These are phyloP conservation scores for Tinamus major DNA, from an alignment of 2,797 vertebrate species.

Conservation along the genomic window DNA sequence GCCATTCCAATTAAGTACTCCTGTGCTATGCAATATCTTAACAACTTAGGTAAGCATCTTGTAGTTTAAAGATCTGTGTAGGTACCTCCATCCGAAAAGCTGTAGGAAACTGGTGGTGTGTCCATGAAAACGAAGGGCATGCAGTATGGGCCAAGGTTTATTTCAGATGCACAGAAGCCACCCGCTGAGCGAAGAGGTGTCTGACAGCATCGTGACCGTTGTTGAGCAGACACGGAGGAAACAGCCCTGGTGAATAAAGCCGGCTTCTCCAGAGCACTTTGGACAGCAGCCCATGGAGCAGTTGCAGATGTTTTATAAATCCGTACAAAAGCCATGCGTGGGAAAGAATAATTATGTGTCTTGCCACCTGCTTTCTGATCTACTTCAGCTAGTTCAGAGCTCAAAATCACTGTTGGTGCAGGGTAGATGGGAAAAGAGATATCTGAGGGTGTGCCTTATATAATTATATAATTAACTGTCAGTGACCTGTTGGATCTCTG, in stretches of 20 bases:
- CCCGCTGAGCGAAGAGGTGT: background rate
- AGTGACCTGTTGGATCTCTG: background rate
- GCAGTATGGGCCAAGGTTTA: rapidly evolving
- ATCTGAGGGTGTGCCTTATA: background rate
- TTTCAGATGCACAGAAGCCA: background rate
- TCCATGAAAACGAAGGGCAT: background rate
- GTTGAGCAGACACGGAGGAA: background rate
- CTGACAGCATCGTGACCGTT: background rate
- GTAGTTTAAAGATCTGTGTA: background rate
- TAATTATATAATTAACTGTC: background rate
- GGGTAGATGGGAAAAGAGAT: background rate
- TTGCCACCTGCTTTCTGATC: slow-evolving; percentile 41
- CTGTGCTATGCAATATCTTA: background rate
- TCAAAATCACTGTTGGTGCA: background rate
- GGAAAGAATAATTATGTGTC: slow-evolving; percentile 3
- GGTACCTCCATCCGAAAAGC: background rate
- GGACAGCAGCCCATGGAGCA: background rate
- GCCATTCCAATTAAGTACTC: rapidly evolving
- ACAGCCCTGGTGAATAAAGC: background rate
- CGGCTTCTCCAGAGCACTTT: background rate
- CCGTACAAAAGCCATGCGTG: background rate
- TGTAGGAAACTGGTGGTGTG: rapidly evolving
- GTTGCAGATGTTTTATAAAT: slow-evolving; percentile 23
- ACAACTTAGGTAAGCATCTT: background rate
- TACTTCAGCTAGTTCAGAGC: background rate